A percentile compares a stretch with the other conserved stretches of the same genome.
phyloP scores from a whole-genome alignment of 2,888 invertebrate genomes.

The Trichopria drosophilae region DNA sequence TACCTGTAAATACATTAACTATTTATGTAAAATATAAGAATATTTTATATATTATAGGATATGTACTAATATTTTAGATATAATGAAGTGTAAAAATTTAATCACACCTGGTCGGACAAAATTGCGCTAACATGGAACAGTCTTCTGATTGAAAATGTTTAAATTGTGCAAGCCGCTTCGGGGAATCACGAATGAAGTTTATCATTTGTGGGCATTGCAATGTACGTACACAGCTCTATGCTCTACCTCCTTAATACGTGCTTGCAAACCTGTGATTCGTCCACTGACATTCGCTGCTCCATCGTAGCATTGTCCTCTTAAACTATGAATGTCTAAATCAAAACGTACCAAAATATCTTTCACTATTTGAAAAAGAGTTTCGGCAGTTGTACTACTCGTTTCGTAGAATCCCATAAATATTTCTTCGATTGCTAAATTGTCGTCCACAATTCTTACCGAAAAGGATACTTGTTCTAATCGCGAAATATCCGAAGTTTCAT shows the following conservation, averaged over 20 bases:
- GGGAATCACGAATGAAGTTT: constrained; percentile 28
- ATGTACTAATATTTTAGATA: no score
- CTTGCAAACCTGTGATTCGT: constrained; percentile 28
- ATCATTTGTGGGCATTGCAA: constrained; percentile 18
- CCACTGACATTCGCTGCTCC: constrained; percentile 32
- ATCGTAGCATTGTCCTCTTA: constrained; percentile 32
- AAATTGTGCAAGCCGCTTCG: constrained; percentile 30
- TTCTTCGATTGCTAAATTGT: constrained; percentile 11
- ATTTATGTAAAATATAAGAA: no score
- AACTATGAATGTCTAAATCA: constrained; percentile 11
- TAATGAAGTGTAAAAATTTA: no score
- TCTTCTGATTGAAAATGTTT: constrained; percentile 23
- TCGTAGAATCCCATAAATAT: constrained; percentile 21
- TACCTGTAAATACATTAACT: no score
- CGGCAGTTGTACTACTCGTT: constrained; percentile 9
- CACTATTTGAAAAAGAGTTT: constrained; percentile 7
- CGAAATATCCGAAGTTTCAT: constrained; percentile 16
- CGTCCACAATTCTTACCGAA: constrained; percentile 16
- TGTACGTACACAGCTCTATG: constrained; percentile 18
- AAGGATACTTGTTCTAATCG: constrained; percentile 21
- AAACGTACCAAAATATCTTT: constrained; percentile 16
- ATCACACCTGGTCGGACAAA: constrained; percentile 17
- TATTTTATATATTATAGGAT: no score
- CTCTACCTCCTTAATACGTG: constrained; percentile 16
- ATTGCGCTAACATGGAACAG: constrained; percentile 7